These are phyloP conservation scores for Dinoponera quadriceps DNA, from an alignment of 1,140 invertebrate species.

Conservation along the genomic window DNA sequence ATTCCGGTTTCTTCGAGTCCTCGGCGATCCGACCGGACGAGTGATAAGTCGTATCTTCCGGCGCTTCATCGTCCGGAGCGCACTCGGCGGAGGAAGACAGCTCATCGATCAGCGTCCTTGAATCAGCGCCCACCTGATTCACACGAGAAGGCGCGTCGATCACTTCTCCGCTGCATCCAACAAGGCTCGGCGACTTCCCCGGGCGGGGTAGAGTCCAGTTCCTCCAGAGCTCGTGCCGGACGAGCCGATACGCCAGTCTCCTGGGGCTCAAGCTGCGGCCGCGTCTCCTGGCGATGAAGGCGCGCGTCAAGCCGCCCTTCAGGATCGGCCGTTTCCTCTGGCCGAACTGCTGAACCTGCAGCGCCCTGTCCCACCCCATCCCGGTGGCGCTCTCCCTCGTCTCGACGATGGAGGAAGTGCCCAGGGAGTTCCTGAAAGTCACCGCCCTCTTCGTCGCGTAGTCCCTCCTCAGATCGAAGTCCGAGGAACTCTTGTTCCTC, in stretches of 20 bases:
- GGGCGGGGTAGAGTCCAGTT: conserved; percentile 37
- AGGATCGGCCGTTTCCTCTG: conserved; percentile 16
- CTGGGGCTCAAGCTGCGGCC: conserved; percentile 2
- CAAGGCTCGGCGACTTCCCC: background rate
- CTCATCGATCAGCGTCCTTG: background rate
- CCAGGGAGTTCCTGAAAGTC: conserved; percentile 75
- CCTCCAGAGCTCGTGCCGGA: conserved; percentile 42
- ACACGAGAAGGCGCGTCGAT: background rate
- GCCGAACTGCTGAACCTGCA: conserved; percentile 4
- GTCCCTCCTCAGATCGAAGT: conserved; percentile 45
- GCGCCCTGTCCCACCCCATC: background rate
- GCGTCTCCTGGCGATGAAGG: conserved; percentile 62
- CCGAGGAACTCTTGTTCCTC: conserved; percentile 40
- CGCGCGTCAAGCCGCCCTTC: conserved; percentile 51
- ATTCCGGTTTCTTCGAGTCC: conserved; percentile 24
- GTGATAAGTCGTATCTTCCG: background rate
- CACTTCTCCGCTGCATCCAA: background rate
- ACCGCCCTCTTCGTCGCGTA: conserved; percentile 64
- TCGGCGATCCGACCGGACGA: background rate
- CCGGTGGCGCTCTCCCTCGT: conserved; percentile 42
- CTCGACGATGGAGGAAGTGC: conserved; percentile 71
- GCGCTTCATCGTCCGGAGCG: background rate
- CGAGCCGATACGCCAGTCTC: background rate
- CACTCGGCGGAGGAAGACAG: conserved; percentile 4
- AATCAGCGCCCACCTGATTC: background rate